Base-by-base conservation (phyloP, 2,888 invertebrate species). In the Pyrgus malvae region DNA sequence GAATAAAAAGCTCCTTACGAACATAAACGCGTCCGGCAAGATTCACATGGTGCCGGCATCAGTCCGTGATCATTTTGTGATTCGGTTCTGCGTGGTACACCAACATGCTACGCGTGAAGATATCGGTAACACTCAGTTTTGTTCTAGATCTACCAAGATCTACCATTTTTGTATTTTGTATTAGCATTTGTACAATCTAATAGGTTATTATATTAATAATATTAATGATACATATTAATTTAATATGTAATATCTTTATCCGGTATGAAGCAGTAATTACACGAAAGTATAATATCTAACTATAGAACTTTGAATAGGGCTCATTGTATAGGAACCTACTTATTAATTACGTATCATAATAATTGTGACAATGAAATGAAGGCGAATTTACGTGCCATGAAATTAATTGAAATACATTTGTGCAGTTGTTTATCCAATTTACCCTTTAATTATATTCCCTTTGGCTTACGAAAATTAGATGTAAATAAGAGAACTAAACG, bases 21-120 rank as follows among this genome's bases (percentile, higher is more conserved):
- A 93, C 62, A 97, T 99, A 67, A 99, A 99, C 76, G 98, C 96
- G 57, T 98, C 98, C 3, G 99, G 98, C 9, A 96, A 96, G 79
- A 89, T 99, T 58, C 99, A 99, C 80, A 99, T 99, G 98, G 98
- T 98, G 8, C 98, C 98, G 0, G 97, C 98, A 0, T 94, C 93
- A 38, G 95, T 98, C 14, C 95, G 96, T 71, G 97, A 98, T 44
- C 94, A 94, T 69, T 98, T 95, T 76, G 96, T 98, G 45, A 98
- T 98, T 67, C 91, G 98, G 54, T 99, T 99, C 88, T 98, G 98
- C 74, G 96, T 98, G 0, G 97, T 97, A 37, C 94, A 98, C 2
- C 97, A 98, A 78, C 94, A 97, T 77, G 97, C 98, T 6, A 94
- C 93, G 0, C 94, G 96, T 41, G 94, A 93, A 54, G 96, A 97